A percentile compares a stretch with the other conserved stretches of the same genome.
Evolutionary conservation across 2,113 vertebrate species (phyloP).

Genomic region (Cettia cetti): DNA sequence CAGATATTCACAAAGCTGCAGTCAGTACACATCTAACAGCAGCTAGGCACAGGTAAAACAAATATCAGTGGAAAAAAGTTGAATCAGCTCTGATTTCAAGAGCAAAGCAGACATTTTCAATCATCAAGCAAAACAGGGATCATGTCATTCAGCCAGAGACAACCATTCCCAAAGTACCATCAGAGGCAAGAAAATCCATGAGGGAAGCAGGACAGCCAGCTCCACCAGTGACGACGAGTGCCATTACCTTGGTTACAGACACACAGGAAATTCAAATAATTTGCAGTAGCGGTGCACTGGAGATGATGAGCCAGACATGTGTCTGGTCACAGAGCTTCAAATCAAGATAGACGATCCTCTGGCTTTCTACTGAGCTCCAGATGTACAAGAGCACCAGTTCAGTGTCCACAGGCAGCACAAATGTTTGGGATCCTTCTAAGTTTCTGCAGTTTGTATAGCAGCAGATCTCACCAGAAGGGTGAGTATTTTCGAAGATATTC

Average conservation of each 20-base stretch:
- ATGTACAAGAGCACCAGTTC: not conserved
- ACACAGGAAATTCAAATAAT: not conserved
- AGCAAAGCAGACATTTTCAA: not conserved
- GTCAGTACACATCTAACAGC: not conserved
- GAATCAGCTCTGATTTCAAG: not conserved
- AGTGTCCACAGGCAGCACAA: not conserved
- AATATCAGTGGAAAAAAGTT: not conserved
- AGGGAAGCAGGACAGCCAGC: not conserved
- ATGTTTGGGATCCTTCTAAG: not conserved
- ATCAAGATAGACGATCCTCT: not conserved
- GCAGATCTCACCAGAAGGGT: not conserved
- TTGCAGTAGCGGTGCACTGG: rapidly evolving
- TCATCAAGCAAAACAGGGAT: not conserved
- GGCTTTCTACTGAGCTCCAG: not conserved
- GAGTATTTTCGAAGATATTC: not conserved
- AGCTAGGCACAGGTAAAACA: not conserved
- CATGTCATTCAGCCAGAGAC: not conserved
- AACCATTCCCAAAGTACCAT: not conserved
- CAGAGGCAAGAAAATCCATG: not conserved
- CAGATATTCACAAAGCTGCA: rapidly evolving
- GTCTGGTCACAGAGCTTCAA: not conserved
- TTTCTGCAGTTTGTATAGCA: not conserved
- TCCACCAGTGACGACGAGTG: not conserved
- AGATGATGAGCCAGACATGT: not conserved
- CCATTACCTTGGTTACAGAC: conserved; percentile 1